A percentile compares a stretch with the other conserved stretches of the same genome.
Conservation (phyloP, 2,113 vertebrate species). For the Thymallus thymallus region DNA sequence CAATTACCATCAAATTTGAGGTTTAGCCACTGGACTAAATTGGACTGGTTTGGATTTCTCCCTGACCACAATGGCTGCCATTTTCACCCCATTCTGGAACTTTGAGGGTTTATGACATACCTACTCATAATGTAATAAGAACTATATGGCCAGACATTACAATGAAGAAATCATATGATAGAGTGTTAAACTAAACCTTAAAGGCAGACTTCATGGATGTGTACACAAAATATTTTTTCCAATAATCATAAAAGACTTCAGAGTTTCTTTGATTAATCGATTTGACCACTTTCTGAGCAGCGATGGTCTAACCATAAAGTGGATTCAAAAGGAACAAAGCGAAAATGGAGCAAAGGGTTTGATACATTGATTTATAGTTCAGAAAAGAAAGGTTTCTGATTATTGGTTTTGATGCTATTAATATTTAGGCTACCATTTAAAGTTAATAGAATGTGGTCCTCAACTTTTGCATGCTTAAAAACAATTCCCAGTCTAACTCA, state of each 20-base stretch:
- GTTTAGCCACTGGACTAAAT: no score
- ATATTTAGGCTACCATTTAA: no score
- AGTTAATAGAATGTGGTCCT: no score
- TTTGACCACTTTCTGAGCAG: not conserved
- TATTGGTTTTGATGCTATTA: not conserved
- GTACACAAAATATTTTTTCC: no score
- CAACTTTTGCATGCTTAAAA: no score
- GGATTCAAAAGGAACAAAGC: constrained; percentile 4
- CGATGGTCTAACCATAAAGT: constrained; percentile 3
- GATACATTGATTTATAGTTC: not conserved
- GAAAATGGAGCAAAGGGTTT: not conserved
- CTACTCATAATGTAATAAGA: no score
- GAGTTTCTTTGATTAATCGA: no score
- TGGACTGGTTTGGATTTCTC: no score
- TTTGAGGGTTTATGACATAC: no score
- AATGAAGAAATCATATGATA: not conserved
- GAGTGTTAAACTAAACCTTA: not conserved
- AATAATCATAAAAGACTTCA: not conserved
- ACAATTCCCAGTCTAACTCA: not conserved
- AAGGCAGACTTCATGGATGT: not conserved
- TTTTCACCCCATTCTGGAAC: no score
- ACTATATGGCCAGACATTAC: not conserved
- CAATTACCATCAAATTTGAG: no score
- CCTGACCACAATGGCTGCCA: no score
- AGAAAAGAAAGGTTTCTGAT: not conserved